Base-by-base conservation (phyloP, 2,113 vertebrate genomes). In the Beaufortia kweichowensis region DNA sequence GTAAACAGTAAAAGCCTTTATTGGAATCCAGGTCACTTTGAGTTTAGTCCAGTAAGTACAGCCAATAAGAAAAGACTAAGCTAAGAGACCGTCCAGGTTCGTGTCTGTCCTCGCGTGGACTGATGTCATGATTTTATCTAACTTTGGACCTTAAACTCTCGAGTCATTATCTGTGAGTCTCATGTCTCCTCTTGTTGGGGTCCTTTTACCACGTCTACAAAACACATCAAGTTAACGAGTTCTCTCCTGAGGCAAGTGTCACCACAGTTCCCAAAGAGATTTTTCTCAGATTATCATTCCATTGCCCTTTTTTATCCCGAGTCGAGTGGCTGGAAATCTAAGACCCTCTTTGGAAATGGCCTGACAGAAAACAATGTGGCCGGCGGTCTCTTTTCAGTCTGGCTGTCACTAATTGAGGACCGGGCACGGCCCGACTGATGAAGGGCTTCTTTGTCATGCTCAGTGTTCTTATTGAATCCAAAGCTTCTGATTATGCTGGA, bases 391-490 rank as follows among this genome's bases (percentile, higher is more conserved):
- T 80, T 59, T 82, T 73, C 74, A 77, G 85, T 85, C 88, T 86
- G 81, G 83, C 75, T 83, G 78, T 84, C 68, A 85, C 86, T 91
- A 91, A 92, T 92, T 92, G 86, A 89, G 71, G 81, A 76, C 71
- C 79, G 77, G 83, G 90, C 89, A 90, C 87, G 87, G 87, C 89
- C 81, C 82, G 76, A 55, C 80, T 23, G 76, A 87, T 89, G 87
- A 92, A 91, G 90, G 88, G 78, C 64, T 29, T 80, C 83, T 89
- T 91, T 92, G 90, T 92, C 41, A 84, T 61, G 14, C 72, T 79
- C 56, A 63, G 63, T 76, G 83, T 67, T 88, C 84, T 48, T 86
- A 79, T 81, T 88, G 85, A 85, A 86, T 85, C 78, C 64, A 41
- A 39, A 83, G 85, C 79, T 80, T 86, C 82, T 80, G 82, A 85